Evolutionary conservation across 2,797 vertebrate genomes (phyloP).

Genomic region (Lindbergichthys nudifrons): DNA sequence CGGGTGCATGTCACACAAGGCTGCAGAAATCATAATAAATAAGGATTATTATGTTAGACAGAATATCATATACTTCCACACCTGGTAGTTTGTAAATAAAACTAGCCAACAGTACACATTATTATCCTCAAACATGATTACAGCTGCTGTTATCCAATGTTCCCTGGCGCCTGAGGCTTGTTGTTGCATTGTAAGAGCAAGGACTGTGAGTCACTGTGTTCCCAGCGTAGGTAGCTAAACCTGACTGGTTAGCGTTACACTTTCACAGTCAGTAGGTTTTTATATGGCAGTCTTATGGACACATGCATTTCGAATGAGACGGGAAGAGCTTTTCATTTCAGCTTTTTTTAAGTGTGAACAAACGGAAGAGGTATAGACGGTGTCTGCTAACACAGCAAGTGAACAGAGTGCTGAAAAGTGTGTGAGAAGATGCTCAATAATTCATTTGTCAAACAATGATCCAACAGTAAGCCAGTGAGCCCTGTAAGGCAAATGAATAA

Average conservation of each 20-base stretch:
- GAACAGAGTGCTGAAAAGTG: neutral
- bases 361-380: neutral
- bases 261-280: conserved; percentile 72
- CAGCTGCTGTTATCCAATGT: conserved; percentile 77
- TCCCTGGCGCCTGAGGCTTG: conserved; percentile 72
- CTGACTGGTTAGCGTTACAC: conserved; percentile 77
- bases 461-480: conserved; percentile 4
- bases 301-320: conserved; percentile 54
- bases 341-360: conserved; percentile 20
- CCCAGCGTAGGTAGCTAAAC: conserved; percentile 80
- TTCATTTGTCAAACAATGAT: conserved; percentile 7
- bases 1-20: conserved; percentile 95
- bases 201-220: conserved; percentile 80
- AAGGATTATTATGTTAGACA: conserved; percentile 13
- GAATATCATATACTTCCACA: conserved; percentile 27
- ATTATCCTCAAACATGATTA: conserved; percentile 66
- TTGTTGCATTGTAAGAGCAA: conserved; percentile 70
- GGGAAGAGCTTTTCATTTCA: conserved; percentile 21
- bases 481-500: neutral
- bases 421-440: conserved; percentile 3
- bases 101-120: conserved; percentile 47
- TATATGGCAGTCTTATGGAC: conserved; percentile 51
- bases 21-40: conserved; percentile 70
- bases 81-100: conserved; percentile 56
- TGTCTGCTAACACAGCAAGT: neutral